Conservation (phyloP, 2,888 invertebrate genomes). For the Cheilosia pagana region DNA sequence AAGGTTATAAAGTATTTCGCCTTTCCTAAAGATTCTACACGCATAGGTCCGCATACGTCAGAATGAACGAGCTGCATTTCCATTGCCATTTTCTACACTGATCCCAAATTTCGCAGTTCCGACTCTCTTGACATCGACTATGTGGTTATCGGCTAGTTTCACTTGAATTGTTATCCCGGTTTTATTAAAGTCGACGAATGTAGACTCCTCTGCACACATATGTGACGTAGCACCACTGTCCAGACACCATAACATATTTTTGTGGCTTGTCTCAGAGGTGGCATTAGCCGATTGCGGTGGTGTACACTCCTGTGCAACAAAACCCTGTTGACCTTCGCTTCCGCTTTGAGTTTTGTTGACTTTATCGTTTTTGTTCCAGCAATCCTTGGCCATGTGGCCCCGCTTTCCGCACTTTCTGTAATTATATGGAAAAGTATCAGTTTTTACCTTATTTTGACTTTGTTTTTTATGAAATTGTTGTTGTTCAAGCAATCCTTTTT, state of each 20-base stretch:
- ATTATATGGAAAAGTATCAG: background rate
- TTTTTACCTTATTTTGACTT: constrained; percentile 6
- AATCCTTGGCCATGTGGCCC: constrained; percentile 28
- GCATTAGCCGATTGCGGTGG: constrained; percentile 1
- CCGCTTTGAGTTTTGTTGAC: background rate
- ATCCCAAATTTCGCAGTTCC: background rate
- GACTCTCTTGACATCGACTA: background rate
- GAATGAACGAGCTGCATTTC: constrained; percentile 29
- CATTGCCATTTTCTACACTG: constrained; percentile 7
- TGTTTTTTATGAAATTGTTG: constrained; percentile 2
- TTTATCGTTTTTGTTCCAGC: constrained; percentile 17
- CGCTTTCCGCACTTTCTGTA: background rate
- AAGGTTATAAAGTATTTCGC: constrained; percentile 17
- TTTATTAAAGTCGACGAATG: background rate
- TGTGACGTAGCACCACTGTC: constrained; percentile 22
- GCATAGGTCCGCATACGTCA: constrained; percentile 30
- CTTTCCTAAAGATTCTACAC: constrained; percentile 30
- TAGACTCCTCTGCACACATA: constrained; percentile 19
- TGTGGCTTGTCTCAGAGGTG: constrained; percentile 1
- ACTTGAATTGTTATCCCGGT: background rate
- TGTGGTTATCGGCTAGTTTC: background rate
- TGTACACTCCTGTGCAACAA: constrained; percentile 17
- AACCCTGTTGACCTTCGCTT: background rate
- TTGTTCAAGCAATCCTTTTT: constrained; percentile 16
- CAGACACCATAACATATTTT: constrained; percentile 4